These are phyloP conservation scores for Chaenogobius annularis DNA, from an alignment of 2,113 vertebrate genomes.

Conservation along the genomic window DNA sequence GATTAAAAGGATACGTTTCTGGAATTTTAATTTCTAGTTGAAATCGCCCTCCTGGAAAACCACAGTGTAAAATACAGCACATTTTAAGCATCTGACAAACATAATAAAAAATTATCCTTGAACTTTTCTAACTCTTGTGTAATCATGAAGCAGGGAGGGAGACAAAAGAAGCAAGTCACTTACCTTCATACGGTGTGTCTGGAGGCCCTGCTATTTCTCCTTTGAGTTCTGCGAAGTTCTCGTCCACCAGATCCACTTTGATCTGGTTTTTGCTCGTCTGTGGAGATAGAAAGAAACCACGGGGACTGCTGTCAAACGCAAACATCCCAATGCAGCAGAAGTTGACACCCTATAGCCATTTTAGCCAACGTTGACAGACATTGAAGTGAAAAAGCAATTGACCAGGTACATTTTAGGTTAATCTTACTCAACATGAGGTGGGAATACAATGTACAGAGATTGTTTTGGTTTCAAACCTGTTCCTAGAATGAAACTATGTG, in stretches of 20 bases:
- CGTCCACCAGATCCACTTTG: conserved; percentile 99
- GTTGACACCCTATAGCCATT: conserved; percentile 25
- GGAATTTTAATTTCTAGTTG: conserved; percentile 86
- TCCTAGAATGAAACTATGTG: conserved; percentile 9
- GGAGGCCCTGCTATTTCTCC: conserved; percentile 99
- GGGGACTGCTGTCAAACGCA: conserved; percentile 40
- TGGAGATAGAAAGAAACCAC: conserved; percentile 39
- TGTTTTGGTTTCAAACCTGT: not conserved
- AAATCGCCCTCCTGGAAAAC: conserved; percentile 76
- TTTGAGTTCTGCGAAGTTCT: conserved; percentile 99
- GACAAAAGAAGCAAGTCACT: conserved; percentile 39
- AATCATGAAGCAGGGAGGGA: not conserved
- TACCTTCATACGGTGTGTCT: conserved; percentile 99
- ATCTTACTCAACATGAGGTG: not conserved
- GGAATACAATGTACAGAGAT: not conserved
- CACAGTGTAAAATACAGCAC: not conserved
- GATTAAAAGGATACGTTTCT: conserved; percentile 85
- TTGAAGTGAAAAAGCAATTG: not conserved
- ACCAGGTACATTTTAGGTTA: not conserved
- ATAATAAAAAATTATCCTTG: not conserved
- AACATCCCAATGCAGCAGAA: conserved; percentile 55
- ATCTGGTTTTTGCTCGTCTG: conserved; percentile 99
- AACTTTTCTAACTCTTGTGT: not conserved
- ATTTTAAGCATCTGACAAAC: not conserved
- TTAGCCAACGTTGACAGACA: conserved; percentile 47